A percentile compares a stretch with the other conserved stretches of the same genome.
phyloP scores from a whole-genome alignment of 2,797 vertebrate genomes.

The Gymnoscopelus braueri region DNA sequence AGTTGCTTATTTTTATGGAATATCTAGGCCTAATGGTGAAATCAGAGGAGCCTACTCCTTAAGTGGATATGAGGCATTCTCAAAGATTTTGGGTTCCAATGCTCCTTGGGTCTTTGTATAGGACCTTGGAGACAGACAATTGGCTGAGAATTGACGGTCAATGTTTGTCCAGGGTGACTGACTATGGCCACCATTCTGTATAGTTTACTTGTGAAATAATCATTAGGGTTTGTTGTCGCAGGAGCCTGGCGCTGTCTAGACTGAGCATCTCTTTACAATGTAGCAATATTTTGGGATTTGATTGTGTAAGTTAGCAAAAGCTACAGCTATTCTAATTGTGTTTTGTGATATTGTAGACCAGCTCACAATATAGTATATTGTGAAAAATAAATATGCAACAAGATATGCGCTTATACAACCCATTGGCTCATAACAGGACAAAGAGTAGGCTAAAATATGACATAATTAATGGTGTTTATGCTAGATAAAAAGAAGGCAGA shows the following conservation, averaged over 20 bases:
- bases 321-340: background rate
- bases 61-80: background rate
- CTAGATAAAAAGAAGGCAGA: no score
- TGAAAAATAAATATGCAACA: no score
- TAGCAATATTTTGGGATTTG: slow-evolving; percentile 14
- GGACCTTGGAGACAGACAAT: slow-evolving; percentile 63
- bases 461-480: no score
- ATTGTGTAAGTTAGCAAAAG: slow-evolving; percentile 9
- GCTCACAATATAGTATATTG: background rate
- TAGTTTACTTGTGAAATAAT: slow-evolving; percentile 97
- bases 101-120: slow-evolving; percentile 21
- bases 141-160: slow-evolving; percentile 81
- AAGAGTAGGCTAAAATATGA: no score
- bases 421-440: no score
- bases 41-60: background rate
- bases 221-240: slow-evolving; percentile 82
- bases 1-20: background rate
- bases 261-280: slow-evolving; percentile 20
- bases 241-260: slow-evolving; percentile 71
- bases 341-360: background rate
- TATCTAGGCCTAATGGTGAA: background rate
- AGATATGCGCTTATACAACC: no score
- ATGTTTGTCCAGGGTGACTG: slow-evolving; percentile 88
- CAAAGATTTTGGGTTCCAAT: slow-evolving; percentile 51
- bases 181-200: slow-evolving; percentile 81